phyloP scores from a whole-genome alignment of 2,797 vertebrate species.

The Enteromius paludinosus region DNA sequence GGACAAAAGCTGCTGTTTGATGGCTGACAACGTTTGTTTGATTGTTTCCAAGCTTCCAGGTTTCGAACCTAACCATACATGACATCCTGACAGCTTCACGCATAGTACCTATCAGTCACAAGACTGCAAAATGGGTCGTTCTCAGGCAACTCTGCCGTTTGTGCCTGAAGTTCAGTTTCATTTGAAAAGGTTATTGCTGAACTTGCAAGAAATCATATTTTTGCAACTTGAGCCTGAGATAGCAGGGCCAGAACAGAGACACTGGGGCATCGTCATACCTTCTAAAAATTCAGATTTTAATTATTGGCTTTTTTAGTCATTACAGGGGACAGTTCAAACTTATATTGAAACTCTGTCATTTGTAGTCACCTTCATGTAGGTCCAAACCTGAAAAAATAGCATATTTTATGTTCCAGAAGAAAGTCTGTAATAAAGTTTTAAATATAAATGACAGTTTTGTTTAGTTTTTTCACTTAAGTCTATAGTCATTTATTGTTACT shows the following conservation, averaged over 20 bases:
- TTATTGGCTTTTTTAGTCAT: neutral
- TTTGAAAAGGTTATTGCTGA: slow-evolving; percentile 15
- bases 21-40: slow-evolving; percentile 16
- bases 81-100: slow-evolving; percentile 21
- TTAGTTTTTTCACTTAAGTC: no score
- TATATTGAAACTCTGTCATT: neutral
- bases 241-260: neutral
- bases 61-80: slow-evolving; percentile 18
- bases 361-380: neutral
- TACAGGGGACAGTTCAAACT: neutral
- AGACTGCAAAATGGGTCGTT: slow-evolving; percentile 14
- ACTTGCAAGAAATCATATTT: neutral
- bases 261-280: neutral
- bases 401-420: no score
- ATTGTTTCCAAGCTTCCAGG: neutral
- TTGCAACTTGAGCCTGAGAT: neutral
- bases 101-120: slow-evolving; percentile 22
- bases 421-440: no score
- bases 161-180: neutral
- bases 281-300: neutral
- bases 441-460: no score
- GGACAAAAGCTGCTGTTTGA: slow-evolving; percentile 7
- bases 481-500: no score
- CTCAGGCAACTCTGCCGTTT: neutral
- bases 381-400: neutral